A percentile compares a stretch with the other conserved stretches of the same genome.
Conservation (phyloP, 2,797 vertebrate species). For the Limnodromus scolopaceus region DNA sequence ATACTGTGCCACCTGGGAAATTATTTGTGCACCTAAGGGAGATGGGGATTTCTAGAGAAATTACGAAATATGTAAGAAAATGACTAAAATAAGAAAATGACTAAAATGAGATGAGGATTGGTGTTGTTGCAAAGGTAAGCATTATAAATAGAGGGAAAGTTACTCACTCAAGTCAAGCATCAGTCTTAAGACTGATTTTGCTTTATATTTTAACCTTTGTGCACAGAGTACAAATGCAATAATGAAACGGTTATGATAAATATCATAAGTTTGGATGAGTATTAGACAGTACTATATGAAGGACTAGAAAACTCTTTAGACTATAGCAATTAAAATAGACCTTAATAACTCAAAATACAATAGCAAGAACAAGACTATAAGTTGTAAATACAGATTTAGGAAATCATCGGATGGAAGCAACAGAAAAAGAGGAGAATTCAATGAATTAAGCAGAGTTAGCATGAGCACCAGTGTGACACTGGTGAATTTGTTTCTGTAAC, state of each 20-base stretch:
- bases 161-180: neutral
- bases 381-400: neutral
- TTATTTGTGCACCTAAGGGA: neutral
- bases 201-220: neutral
- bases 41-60: neutral
- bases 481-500: neutral
- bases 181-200: neutral
- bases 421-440: neutral
- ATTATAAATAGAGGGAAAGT: neutral
- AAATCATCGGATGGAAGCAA: neutral
- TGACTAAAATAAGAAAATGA: neutral
- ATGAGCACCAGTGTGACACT: neutral
- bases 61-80: neutral
- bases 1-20: constrained; percentile 9
- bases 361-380: neutral
- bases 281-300: neutral
- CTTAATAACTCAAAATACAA: neutral
- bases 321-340: neutral
- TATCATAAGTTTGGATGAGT: neutral
- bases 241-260: neutral
- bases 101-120: neutral
- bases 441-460: neutral
- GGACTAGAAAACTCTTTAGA: neutral
- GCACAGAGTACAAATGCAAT: neutral
- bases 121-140: neutral